Base-by-base conservation (phyloP, 2,113 vertebrate species). In the Prolemur simus region DNA sequence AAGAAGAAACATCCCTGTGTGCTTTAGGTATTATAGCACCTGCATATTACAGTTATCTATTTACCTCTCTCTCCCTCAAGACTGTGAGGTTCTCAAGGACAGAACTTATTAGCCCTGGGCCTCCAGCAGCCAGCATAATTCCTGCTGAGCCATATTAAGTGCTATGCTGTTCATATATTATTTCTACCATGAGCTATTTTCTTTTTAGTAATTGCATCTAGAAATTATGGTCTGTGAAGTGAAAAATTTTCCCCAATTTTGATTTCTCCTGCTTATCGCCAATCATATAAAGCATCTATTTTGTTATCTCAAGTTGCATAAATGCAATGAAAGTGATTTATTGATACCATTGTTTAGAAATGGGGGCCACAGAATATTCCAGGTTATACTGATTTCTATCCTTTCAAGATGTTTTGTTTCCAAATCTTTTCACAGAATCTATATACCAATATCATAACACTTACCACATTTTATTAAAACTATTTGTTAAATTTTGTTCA, bases 201-300 rank as follows among this genome's bases (percentile, higher is more conserved):
- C 52, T 69, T 74, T 96, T 73, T 52, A 84, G 52, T 76, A 78
- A 78, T 77, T 34, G 37, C 94, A 90, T 73, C 39, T 73, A 78
- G 66, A 95, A 94, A 97, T 78, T 84, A 52, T 2, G 45, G 54
- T 32, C 54, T 88, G 49, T 54, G 87, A 95, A 80, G 78, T 96
- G 58, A 81, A 92, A 93, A 93, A 32, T 32, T 63, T 6, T 20
- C 39, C 27, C 63, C 39, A 73, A 45, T 78, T 80, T 88, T 82
- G 63, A 14, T 85, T 49, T 80, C 54, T 56, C 20, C 63, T 94
- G 37, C 58, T 82, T 91, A 89, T 94, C 1, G 66, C 13, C 4
- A 12, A 76, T 77, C 13, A 47, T 74, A 52, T 42, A 90, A 56
- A 74, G 58, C 17, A 66, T 23, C 25, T 32, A 18, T 32, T 88